phyloP scores from a whole-genome alignment of 2,797 vertebrate genomes.

The Protosalanx chinensis region DNA sequence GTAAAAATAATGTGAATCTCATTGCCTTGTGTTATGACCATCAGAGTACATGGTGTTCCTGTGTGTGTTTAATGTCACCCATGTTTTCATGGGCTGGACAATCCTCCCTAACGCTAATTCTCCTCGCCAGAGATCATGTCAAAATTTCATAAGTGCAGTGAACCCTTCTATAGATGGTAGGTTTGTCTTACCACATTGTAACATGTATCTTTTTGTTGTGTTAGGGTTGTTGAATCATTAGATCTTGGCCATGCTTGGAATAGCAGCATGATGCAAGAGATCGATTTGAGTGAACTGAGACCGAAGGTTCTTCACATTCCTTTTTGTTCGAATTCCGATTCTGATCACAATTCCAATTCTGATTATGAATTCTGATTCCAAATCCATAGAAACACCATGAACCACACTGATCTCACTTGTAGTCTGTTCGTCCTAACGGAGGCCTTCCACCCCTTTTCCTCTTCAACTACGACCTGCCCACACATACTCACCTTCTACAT shows the following conservation, averaged over 20 bases:
- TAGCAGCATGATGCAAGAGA: background rate
- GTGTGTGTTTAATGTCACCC: background rate
- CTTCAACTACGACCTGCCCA: no score
- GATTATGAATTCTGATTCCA: no score
- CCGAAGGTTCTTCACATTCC: no score
- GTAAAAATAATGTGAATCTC: slow-evolving; percentile 32
- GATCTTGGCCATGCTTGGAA: no score
- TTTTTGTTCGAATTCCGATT: no score
- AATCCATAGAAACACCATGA: no score
- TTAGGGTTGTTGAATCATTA: no score
- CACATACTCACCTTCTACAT: background rate
- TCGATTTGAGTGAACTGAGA: no score
- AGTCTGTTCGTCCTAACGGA: no score
- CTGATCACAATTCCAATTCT: no score
- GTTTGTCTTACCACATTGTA: background rate
- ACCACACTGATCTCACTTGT: no score
- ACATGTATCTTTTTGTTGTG: background rate
- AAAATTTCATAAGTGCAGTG: background rate
- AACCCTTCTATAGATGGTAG: background rate
- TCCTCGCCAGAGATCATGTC: background rate
- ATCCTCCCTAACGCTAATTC: background rate
- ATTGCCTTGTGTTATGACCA: background rate
- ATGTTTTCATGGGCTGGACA: slow-evolving; percentile 21
- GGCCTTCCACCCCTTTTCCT: no score
- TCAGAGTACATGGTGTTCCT: background rate